Percentiles rank a stretch among this genome's conserved stretches.
These are phyloP conservation scores for Pseudomyrmex gracilis DNA, from an alignment of 1,140 invertebrate species.

Conservation along the genomic window DNA sequence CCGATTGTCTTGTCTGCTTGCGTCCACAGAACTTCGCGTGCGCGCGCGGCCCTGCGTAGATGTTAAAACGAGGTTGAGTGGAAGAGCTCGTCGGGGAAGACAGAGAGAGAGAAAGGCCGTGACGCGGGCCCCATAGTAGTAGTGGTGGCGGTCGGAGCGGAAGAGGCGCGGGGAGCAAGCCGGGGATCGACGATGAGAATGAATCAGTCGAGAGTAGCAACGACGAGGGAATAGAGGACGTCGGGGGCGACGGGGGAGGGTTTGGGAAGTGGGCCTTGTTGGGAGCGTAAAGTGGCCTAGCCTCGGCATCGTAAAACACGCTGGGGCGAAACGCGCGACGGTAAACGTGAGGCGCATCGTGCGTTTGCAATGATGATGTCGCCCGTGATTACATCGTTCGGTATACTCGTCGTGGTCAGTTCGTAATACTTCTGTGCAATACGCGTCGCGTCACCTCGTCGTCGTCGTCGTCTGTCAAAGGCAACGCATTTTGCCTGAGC, in stretches of 20 bases:
- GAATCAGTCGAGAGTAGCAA: constrained; percentile 44
- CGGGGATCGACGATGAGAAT: constrained; percentile 25
- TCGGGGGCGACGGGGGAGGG: background rate
- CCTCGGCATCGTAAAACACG: constrained; percentile 25
- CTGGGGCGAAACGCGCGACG: constrained; percentile 1
- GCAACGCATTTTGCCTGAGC: constrained; percentile 11
- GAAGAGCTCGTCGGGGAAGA: constrained; percentile 21
- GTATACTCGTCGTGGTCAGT: background rate
- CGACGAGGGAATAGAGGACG: constrained; percentile 14
- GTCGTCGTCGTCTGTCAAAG: constrained; percentile 7
- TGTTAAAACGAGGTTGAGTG: constrained; percentile 59
- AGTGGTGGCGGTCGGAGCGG: constrained; percentile 37
- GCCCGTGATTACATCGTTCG: constrained; percentile 32
- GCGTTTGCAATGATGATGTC: constrained; percentile 8
- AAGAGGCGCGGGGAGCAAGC: constrained; percentile 31
- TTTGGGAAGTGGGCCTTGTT: constrained; percentile 9
- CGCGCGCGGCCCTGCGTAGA: constrained; percentile 49
- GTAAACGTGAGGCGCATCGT: constrained; percentile 17
- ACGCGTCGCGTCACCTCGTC: constrained; percentile 22
- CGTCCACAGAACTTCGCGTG: background rate
- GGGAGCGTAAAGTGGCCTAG: constrained; percentile 43
- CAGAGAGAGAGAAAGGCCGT: constrained; percentile 48
- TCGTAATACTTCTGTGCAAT: background rate
- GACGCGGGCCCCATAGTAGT: constrained; percentile 19
- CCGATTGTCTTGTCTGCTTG: background rate